phyloP scores from a whole-genome alignment of 2,888 invertebrate genomes.

The Hypselothyrea guttata region DNA sequence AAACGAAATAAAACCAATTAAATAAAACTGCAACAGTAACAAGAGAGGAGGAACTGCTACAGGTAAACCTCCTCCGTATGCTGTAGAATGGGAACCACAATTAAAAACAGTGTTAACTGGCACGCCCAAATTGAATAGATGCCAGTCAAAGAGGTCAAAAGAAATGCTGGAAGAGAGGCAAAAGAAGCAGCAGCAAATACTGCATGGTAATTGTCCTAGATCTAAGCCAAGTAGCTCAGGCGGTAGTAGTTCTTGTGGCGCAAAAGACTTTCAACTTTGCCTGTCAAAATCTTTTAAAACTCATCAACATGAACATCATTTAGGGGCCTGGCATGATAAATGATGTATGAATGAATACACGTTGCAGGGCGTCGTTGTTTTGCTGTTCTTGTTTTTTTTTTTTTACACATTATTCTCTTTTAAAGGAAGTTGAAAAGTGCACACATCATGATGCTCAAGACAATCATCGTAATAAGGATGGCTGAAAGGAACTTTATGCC shows the following conservation, averaged over 20 bases:
- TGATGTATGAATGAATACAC: slow-evolving; percentile 33
- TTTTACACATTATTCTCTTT: slow-evolving; percentile 15
- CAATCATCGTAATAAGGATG: slow-evolving; percentile 29
- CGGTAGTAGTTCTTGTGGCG: slow-evolving; percentile 14
- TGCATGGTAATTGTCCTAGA: slow-evolving; percentile 30
- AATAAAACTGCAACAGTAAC: slow-evolving; percentile 11
- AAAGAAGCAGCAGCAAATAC: neutral
- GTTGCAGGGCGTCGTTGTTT: neutral
- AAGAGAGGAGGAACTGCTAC: neutral
- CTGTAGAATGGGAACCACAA: slow-evolving; percentile 14
- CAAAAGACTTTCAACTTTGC: slow-evolving; percentile 36
- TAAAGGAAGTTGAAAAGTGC: slow-evolving; percentile 53
- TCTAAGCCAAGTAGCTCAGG: slow-evolving; percentile 19
- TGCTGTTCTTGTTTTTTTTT: slow-evolving; percentile 5
- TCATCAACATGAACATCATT: slow-evolving; percentile 46
- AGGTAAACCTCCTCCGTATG: too few relatives aligned
- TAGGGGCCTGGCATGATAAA: slow-evolving; percentile 50
- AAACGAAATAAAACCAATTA: slow-evolving; percentile 19
- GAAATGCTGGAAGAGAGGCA: too few relatives aligned
- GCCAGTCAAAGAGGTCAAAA: slow-evolving; percentile 9
- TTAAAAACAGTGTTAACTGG: slow-evolving; percentile 30
- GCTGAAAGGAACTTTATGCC: slow-evolving; percentile 16
- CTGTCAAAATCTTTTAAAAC: slow-evolving; percentile 48
- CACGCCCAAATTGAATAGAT: slow-evolving; percentile 28
- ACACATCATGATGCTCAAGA: slow-evolving; percentile 41